Evolutionary conservation across 2,113 vertebrate genomes (phyloP).

Genomic region (Chiloscyllium plagiosum): DNA sequence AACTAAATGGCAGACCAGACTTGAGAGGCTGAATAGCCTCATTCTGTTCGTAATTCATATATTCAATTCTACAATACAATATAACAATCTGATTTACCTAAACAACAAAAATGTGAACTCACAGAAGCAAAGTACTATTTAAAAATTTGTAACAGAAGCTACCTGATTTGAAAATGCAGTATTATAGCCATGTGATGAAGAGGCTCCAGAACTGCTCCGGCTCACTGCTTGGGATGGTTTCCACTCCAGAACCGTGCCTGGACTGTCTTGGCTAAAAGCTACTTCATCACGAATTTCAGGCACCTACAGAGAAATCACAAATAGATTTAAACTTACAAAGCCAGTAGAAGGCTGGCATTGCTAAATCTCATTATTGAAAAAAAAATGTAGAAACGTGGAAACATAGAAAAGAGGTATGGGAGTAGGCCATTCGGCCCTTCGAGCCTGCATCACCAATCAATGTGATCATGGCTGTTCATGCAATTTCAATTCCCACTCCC

Average conservation of each 20-base stretch:
- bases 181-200: constrained; percentile 60
- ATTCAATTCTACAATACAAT: not conserved
- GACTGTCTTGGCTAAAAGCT: constrained; percentile 57
- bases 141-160: constrained; percentile 21
- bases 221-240: constrained; percentile 53
- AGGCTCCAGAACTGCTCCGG: constrained; percentile 45
- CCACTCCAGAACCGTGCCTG: constrained; percentile 62
- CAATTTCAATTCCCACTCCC: too few species aligned
- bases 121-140: not conserved
- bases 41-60: too few species aligned
- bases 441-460: too few species aligned
- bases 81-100: not conserved
- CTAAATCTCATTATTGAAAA: not conserved
- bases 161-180: constrained; percentile 71
- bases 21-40: too few species aligned
- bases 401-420: too few species aligned
- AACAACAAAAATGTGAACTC: not conserved
- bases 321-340: not conserved
- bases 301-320: constrained; percentile 52
- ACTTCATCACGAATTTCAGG: constrained; percentile 73
- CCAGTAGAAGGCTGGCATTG: too few species aligned
- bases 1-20: too few species aligned
- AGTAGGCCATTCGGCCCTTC: too few species aligned
- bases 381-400: too few species aligned
- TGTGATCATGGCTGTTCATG: too few species aligned